These are phyloP conservation scores for Heliconius hortense DNA, from an alignment of 2,888 invertebrate species.

Conservation along the genomic window DNA sequence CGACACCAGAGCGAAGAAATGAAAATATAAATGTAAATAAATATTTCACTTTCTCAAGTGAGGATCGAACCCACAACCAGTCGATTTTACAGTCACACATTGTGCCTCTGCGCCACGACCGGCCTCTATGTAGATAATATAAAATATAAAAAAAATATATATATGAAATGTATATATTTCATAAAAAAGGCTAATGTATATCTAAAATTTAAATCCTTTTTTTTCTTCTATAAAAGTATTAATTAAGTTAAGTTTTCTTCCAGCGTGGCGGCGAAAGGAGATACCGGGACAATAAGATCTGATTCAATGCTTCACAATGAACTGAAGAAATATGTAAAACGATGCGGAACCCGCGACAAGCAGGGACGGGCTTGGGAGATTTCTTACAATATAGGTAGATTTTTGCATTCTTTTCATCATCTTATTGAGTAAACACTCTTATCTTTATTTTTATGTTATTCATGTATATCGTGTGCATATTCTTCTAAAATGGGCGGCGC, in stretches of 20 bases:
- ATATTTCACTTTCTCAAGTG: too few relatives aligned
- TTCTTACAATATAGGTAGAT: too few relatives aligned
- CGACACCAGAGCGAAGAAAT: too few relatives aligned
- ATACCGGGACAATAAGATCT: slow-evolving; percentile 44
- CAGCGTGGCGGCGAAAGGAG: slow-evolving; percentile 19
- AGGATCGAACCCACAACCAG: too few relatives aligned
- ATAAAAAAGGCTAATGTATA: too few relatives aligned
- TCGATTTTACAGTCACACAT: too few relatives aligned
- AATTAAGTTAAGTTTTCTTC: slow-evolving; percentile 15
- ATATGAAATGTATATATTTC: too few relatives aligned
- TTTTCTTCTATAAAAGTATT: background rate
- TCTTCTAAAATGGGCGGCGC: background rate
- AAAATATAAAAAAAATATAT: too few relatives aligned
- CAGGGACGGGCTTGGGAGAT: slow-evolving; percentile 54
- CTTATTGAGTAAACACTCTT: background rate
- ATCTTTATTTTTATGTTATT: background rate
- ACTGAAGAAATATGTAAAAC: slow-evolving; percentile 77
- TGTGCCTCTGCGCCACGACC: too few relatives aligned
- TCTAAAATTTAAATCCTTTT: background rate
- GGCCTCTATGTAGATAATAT: too few relatives aligned
- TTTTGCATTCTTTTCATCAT: too few relatives aligned
- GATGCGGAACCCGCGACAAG: slow-evolving; percentile 57
- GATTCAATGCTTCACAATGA: slow-evolving; percentile 61
- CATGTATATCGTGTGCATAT: background rate
- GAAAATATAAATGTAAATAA: too few relatives aligned